Base-by-base conservation (phyloP, 2,797 vertebrate species). In the Rhodeus uyekii region DNA sequence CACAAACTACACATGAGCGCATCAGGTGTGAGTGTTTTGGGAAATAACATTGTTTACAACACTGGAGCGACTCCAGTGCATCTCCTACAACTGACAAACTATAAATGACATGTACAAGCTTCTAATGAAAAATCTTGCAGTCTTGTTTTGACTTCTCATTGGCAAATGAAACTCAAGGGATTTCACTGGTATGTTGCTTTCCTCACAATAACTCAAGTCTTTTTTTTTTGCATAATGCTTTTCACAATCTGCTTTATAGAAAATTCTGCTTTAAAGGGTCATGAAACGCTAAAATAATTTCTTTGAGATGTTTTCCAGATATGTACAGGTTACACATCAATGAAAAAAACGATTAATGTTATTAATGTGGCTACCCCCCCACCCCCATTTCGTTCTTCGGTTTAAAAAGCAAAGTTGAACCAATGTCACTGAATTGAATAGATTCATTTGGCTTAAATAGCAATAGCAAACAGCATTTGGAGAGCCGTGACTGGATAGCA, bases 11-110 rank as follows among this genome's bases (percentile, higher is more conserved):
- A 74, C 24, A 16, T 46, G 61, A 78, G 61, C 6, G 61, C 44
- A 78, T 18, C 44, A 50, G 69, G 69, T 48, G 36, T n/a, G 78
- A 46, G 67, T 42, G 64, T 32, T 71, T 86, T 78, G 88, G 72
- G 67, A 72, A 72, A 72, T 44, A 61, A 48, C 5, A 34, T 38
- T 48, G 55, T 61, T 63, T 46, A 61, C 16, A 24, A 48, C 67
- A 46, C 22, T 13, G 48, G 13, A 72, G 19, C 4, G 8, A 72
- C 29, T 61, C 50, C 34, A 27, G 53, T 6, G 73, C 50, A 39
- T 42, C 53, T 60, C 39, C 16, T 76, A 76, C 39, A 76, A 72
- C 50, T 72, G 46, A 72, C 18, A 72, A 76, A 46, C 27, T 32
- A 76, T 42, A n/a, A 29, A 19, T 34, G 58, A 46, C 32, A 34